Evolutionary conservation across 2,113 vertebrate genomes (phyloP), one percentile per base, ranked within the genome.

Genomic region (Circaetus gallicus): DNA sequence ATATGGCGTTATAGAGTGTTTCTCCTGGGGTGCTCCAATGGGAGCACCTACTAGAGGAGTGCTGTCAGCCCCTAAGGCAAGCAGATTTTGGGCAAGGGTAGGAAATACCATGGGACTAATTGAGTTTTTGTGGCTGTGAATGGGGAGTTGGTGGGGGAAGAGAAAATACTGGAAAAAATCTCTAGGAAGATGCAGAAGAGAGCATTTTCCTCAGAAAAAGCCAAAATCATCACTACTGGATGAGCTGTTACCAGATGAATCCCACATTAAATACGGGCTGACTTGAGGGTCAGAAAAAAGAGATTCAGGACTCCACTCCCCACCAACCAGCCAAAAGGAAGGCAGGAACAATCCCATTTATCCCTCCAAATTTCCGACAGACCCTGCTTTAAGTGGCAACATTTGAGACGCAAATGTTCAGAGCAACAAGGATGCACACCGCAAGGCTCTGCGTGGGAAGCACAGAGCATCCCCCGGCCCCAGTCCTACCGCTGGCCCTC

Each of bases 1-100:
- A 7, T 6, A 19, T 1, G 10, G 19, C 9, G 15, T 47, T 50
- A n/a, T 0, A 58, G 13, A 67, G 29, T 6, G 29, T n/a, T 53
- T 62, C 42, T 89, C 29, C 70, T 31, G 55, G 42, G 76, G 52
- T 11, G 14, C 36, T 77, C 36, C 34, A 52, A 45, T 0, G 0
- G 43, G 6, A 73, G n/a, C 8, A 38, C 10, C 38, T 11, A 3
- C 25, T 21, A 36, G 16, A 78, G 14, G 26, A 34, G 12, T 13
- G 18, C 19, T 26, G 36, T 31, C 24, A 36, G 43, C 13, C 38
- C 17, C 26, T 8, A 25, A 38, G 49, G 34, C 25, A 56, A 40
- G 43, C 2, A 65, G 36, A 14, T 62, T 53, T 70, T 12, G 16
- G 31, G 11, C 31, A 83, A 70, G 9, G 5, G 18, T 63, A 55